Percentiles rank a stretch among this genome's conserved stretches.
Conservation (phyloP, 2,113 vertebrate species). For the Macrotis lagotis region DNA sequence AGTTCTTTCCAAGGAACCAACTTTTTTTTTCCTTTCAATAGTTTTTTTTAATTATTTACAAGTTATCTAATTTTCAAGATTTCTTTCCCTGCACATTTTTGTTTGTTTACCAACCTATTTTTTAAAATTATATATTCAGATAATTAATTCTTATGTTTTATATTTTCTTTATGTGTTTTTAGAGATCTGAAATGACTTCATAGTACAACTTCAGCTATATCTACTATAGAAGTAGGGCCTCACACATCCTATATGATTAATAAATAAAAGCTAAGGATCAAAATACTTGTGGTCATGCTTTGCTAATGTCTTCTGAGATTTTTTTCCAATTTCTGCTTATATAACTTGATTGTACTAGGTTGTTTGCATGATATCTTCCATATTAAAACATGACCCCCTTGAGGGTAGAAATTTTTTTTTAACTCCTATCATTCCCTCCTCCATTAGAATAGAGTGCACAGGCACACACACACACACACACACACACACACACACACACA, state of each 20-base stretch:
- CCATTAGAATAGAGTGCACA: neutral
- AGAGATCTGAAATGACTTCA: neutral
- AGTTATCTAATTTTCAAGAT: neutral
- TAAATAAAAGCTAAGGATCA: neutral
- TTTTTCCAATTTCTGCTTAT: neutral
- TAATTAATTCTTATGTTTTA: neutral
- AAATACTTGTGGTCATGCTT: neutral
- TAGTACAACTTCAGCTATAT: neutral
- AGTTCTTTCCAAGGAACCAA: neutral
- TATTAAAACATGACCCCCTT: neutral
- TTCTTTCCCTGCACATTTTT: neutral
- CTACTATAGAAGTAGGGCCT: too few relatives aligned
- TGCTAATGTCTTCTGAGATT: neutral
- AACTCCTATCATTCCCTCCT: neutral
- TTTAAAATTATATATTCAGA: neutral
- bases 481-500: too few relatives aligned
- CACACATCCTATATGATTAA: neutral
- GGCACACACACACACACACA: neutral
- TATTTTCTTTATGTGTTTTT: neutral
- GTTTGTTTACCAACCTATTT: neutral
- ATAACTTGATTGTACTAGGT: neutral
- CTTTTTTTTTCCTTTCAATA: neutral
- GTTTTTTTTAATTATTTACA: neutral
- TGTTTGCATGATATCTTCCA: neutral
- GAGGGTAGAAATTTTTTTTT: neutral